These are phyloP conservation scores for Cotesia congregata DNA, from an alignment of 2,888 invertebrate species.

Conservation along the genomic window DNA sequence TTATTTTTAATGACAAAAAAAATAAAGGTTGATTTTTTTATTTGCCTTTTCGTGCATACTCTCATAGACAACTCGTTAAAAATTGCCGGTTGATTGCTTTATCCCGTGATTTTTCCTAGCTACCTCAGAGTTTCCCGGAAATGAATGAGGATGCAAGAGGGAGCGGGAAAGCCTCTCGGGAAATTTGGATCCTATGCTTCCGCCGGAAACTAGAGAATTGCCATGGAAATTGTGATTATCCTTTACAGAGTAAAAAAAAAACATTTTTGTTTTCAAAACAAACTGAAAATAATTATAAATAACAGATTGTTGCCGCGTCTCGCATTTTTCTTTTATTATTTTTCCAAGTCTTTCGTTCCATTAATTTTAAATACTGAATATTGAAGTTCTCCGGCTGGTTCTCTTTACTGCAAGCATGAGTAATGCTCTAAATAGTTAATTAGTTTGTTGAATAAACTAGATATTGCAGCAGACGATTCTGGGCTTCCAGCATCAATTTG, in stretches of 20 bases:
- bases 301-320: neutral
- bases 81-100: constrained; percentile 30
- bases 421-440: neutral
- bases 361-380: neutral
- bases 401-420: neutral
- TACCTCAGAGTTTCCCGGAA: constrained; percentile 5
- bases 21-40: neutral
- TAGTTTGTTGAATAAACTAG: neutral
- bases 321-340: neutral
- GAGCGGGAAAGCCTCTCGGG: constrained; percentile 39
- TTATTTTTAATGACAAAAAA: neutral
- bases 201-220: constrained; percentile 41
- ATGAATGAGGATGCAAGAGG: constrained; percentile 25
- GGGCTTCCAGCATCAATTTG: neutral
- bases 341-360: neutral
- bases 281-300: neutral
- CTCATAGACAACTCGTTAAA: constrained; percentile 14
- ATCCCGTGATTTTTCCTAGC: constrained; percentile 28
- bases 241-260: constrained; percentile 25
- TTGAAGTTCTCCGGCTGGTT: neutral
- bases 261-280: constrained; percentile 2
- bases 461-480: neutral
- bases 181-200: constrained; percentile 40
- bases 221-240: constrained; percentile 41
- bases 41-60: neutral